Percentiles rank a stretch among this genome's conserved stretches.
phyloP scores from a whole-genome alignment of 2,797 vertebrate genomes.

The Sebastes elongatus region DNA sequence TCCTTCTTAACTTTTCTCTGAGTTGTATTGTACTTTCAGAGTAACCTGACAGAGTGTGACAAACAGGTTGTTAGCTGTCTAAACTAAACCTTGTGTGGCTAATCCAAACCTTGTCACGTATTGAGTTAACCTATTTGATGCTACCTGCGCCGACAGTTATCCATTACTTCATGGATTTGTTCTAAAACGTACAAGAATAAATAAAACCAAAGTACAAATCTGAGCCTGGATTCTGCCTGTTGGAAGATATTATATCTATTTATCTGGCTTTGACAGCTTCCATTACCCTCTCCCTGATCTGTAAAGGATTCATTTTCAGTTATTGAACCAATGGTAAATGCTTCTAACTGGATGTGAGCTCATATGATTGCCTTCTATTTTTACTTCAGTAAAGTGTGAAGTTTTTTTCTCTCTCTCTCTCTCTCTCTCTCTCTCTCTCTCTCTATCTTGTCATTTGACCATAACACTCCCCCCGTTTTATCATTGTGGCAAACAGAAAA shows the following conservation, averaged over 20 bases:
- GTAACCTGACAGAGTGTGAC: slow-evolving; percentile 8
- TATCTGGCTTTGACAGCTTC: slow-evolving; percentile 35
- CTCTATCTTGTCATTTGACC: background rate
- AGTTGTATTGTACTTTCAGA: slow-evolving; percentile 38
- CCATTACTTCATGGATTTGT: background rate
- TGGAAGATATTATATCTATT: slow-evolving; percentile 17
- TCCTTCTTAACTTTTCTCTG: background rate
- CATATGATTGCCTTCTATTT: slow-evolving; percentile 37
- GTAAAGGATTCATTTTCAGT: slow-evolving; percentile 33
- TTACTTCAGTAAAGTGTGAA: slow-evolving; percentile 11
- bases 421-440: background rate
- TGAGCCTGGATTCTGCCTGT: background rate
- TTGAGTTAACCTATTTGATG: slow-evolving; percentile 17
- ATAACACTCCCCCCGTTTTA: background rate
- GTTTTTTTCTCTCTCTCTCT: background rate
- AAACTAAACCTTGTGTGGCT: background rate
- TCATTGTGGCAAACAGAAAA: background rate
- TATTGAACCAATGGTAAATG: slow-evolving; percentile 19
- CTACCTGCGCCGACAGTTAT: background rate
- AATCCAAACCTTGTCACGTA: slow-evolving; percentile 15
- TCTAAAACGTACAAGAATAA: background rate
- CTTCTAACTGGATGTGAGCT: slow-evolving; percentile 15
- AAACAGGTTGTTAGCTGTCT: slow-evolving; percentile 22
- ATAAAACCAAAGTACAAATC: background rate
- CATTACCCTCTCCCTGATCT: slow-evolving; percentile 16